These are phyloP conservation scores for Malurus leucopterus DNA, from an alignment of 2,797 vertebrate species.

Conservation along the genomic window DNA sequence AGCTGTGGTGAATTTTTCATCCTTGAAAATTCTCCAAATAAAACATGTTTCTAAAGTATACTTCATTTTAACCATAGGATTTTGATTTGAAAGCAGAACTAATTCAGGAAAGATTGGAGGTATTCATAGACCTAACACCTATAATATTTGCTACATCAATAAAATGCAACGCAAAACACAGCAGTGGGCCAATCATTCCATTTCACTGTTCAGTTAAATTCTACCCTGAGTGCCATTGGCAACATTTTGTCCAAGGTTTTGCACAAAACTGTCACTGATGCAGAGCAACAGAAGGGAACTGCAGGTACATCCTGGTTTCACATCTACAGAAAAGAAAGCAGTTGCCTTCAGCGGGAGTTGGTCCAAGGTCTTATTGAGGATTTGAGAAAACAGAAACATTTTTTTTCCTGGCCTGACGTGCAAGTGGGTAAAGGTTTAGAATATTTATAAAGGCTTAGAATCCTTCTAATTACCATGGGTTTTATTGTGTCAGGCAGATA, in stretches of 20 bases:
- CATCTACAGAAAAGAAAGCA: background rate
- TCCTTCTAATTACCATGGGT: background rate
- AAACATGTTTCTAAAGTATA: background rate
- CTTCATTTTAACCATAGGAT: background rate
- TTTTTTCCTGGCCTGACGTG: background rate
- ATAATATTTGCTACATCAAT: background rate
- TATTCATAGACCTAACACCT: background rate
- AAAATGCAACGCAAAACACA: background rate
- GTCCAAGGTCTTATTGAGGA: conserved; percentile 1
- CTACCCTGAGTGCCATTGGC: background rate
- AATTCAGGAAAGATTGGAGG: background rate
- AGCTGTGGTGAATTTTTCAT: background rate
- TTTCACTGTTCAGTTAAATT: conserved; percentile 5
- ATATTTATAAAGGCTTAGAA: conserved; percentile 17
- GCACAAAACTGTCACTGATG: background rate
- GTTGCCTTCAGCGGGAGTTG: background rate
- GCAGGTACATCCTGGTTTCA: background rate
- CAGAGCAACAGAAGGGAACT: background rate
- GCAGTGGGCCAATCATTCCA: background rate
- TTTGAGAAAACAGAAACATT: background rate
- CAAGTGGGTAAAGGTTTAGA: background rate
- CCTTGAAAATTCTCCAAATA: background rate
- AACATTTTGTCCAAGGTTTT: background rate
- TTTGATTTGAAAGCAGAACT: conserved; percentile 18
- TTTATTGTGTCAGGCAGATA: background rate